Evolutionary conservation across 2,888 invertebrate genomes (phyloP).

Genomic region (Andrena trimmerana): DNA sequence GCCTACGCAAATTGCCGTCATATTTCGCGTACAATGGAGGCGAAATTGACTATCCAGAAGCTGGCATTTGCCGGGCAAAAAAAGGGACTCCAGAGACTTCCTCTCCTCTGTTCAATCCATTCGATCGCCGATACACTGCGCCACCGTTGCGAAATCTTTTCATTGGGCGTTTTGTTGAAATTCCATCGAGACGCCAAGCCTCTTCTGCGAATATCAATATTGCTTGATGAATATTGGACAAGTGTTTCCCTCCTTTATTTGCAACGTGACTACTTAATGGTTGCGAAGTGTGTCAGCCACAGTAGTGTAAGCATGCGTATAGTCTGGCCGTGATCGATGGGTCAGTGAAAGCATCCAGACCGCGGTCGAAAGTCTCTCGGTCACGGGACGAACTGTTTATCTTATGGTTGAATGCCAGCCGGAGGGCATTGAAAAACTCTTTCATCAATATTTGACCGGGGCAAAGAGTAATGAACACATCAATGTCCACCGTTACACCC

Average conservation of each 20-base stretch:
- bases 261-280: background rate
- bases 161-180: background rate
- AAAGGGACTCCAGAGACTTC: constrained; percentile 8
- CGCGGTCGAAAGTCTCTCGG: constrained; percentile 22
- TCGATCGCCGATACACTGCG: constrained; percentile 13
- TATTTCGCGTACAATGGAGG: constrained; percentile 59
- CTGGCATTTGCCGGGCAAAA: constrained; percentile 47
- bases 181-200: background rate
- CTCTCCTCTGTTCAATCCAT: constrained; percentile 3
- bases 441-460: background rate
- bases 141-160: constrained; percentile 15
- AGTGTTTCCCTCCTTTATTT: background rate
- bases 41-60: constrained; percentile 65
- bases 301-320: constrained; percentile 30
- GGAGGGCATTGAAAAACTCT: background rate
- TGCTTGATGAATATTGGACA: background rate
- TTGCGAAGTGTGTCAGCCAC: constrained; percentile 1
- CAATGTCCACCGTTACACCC: background rate
- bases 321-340: constrained; percentile 42
- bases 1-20: constrained; percentile 43
- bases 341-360: constrained; percentile 27
- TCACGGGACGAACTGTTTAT: constrained; percentile 43
- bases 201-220: background rate
- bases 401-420: constrained; percentile 24
- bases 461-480: constrained; percentile 4